Percentiles rank a stretch among this genome's conserved stretches.
Conservation (phyloP, 2,888 invertebrate genomes). For the Lysandra bellargus region DNA sequence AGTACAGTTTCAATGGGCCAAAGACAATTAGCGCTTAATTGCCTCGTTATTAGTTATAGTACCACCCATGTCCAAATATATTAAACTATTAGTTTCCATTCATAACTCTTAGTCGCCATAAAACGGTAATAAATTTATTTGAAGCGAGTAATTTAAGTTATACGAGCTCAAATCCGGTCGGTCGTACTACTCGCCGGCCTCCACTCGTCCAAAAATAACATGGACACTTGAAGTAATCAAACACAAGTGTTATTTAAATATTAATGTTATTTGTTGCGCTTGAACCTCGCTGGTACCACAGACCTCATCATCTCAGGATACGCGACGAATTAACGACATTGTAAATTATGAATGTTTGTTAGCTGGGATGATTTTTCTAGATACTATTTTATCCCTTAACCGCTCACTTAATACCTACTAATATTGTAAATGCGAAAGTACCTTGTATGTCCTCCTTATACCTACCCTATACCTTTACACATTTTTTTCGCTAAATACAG, state of each 20-base stretch:
- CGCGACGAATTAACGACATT: background rate
- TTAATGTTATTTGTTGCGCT: constrained; percentile 26
- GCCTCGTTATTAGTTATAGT: constrained; percentile 2
- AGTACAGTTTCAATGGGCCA: background rate
- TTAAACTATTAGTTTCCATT: constrained; percentile 7
- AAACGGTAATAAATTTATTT: constrained; percentile 10
- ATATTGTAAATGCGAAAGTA: too few relatives aligned
- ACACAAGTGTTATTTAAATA: constrained; percentile 30
- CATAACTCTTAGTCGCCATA: background rate
- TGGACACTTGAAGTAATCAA: constrained; percentile 31
- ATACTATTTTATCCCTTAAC: too few relatives aligned
- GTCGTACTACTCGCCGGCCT: constrained; percentile 7
- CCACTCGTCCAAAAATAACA: constrained; percentile 30
- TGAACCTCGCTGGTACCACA: background rate
- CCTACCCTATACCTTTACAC: too few relatives aligned
- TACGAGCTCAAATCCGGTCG: constrained; percentile 9
- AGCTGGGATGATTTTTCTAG: background rate
- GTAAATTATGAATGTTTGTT: background rate
- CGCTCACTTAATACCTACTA: too few relatives aligned
- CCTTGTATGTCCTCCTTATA: too few relatives aligned
- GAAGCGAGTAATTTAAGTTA: constrained; percentile 16
- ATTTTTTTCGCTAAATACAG: too few relatives aligned
- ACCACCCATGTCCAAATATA: constrained; percentile 11
- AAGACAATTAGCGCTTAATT: constrained; percentile 2
- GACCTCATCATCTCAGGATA: constrained; percentile 10